Base-by-base conservation (phyloP, 2,888 invertebrate species). In the Tinea pellionella region DNA sequence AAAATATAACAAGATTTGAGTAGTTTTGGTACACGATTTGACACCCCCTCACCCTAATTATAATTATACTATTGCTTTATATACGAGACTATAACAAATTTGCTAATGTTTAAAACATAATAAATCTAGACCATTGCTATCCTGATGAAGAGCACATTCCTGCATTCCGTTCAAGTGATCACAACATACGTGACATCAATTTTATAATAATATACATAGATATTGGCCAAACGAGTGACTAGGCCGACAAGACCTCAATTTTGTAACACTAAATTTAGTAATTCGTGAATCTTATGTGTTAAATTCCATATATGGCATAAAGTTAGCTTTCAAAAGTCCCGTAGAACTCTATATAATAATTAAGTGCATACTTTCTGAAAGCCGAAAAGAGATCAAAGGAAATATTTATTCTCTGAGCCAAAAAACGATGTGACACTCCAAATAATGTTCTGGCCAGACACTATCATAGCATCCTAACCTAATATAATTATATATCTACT, bases 221-320 rank as follows among this genome's bases (percentile, higher is more conserved):
- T 80, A 82, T 86, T 85, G 86, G 87, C 87, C 87, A 82, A 86
- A 85, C 75, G 79, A 82, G 82, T 85, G 87, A 86, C 87, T 86
- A 82, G 87, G 87, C 82, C 85, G 73, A 72, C 75, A 80, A 77
- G 85, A 85, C 85, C 87, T 71, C 76, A 72, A 78, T 78, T 80
- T 61, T 79, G 79, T 85, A 82, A 85, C 76, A 79, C 85, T 85
- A 85, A 84, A 81, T 87, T 87, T 86, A 87, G 85, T 85, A 87
- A 86, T 87, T 87, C 87, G 87, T 87, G 83, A 86, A 84, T 81
- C 85, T 86, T 86, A 86, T 84, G 85, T 85, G 72, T 59, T 81
- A 81, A 86, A 85, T 85, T 86, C 86, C 87, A 77, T 86, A 77
- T 86, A 87, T 87, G 87, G 87, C 87, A 86, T 87, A 85, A 82